phyloP scores from a whole-genome alignment of 92 coral and sea anemone species.

The Umimayanthus chanpuru region DNA sequence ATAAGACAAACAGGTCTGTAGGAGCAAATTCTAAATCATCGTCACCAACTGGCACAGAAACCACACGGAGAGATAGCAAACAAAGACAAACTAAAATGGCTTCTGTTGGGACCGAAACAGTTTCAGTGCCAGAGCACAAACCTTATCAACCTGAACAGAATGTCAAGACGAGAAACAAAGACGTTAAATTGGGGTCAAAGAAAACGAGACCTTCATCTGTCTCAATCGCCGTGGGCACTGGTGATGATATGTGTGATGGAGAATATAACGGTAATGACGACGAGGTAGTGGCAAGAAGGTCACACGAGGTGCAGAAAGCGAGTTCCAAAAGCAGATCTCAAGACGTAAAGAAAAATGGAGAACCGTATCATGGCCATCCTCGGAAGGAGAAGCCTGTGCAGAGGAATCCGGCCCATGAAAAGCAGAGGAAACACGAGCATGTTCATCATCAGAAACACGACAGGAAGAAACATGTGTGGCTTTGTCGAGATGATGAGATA shows the following conservation, averaged over 20 bases:
- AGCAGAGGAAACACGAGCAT: constrained; percentile 44
- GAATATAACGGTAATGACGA: constrained; percentile 37
- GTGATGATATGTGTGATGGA: constrained; percentile 50
- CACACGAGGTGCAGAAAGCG: constrained; percentile 28
- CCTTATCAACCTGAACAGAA: constrained; percentile 22
- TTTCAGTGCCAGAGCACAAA: neutral
- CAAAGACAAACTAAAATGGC: constrained; percentile 23
- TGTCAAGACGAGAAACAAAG: constrained; percentile 26
- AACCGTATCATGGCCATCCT: constrained; percentile 19
- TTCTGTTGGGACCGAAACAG: constrained; percentile 21
- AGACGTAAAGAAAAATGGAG: constrained; percentile 41
- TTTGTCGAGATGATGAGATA: constrained; percentile 93
- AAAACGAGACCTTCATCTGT: constrained; percentile 60
- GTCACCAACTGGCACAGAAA: neutral
- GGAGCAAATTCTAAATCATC: neutral
- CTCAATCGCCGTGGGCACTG: constrained; percentile 71
- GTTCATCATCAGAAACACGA: constrained; percentile 64
- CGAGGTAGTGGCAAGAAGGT: constrained; percentile 38
- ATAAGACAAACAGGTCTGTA: neutral
- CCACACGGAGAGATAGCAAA: neutral
- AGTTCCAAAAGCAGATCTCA: constrained; percentile 42
- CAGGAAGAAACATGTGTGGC: constrained; percentile 92
- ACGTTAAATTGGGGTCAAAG: constrained; percentile 18
- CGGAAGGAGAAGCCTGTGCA: constrained; percentile 40
- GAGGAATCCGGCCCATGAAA: constrained; percentile 55